Conservation (phyloP, 2,113 vertebrate genomes). For the Falco punctatus region DNA sequence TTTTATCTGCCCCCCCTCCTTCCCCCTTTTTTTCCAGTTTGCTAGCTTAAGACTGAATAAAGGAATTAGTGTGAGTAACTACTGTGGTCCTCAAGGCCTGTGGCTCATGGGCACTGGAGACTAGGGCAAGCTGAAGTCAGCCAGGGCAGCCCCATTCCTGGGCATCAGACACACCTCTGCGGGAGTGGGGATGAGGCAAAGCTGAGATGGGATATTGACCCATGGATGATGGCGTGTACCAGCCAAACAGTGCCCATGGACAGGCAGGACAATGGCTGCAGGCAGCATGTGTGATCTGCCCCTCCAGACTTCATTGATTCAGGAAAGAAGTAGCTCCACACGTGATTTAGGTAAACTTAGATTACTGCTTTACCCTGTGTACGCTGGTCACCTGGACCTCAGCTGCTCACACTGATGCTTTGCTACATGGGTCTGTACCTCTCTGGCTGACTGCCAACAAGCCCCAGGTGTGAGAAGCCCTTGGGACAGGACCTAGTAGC, state of each 20-base stretch:
- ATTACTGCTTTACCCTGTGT: not conserved
- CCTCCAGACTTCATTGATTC: not conserved
- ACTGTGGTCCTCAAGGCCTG: not conserved
- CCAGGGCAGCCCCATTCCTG: not conserved
- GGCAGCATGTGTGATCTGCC: fast-evolving
- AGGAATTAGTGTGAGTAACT: not conserved
- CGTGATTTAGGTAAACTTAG: not conserved
- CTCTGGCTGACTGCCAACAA: not conserved
- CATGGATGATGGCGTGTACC: fast-evolving
- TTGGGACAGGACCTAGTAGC: not conserved
- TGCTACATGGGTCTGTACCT: not conserved
- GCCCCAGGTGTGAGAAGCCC: not conserved
- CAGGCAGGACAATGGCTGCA: fast-evolving
- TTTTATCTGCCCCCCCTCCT: too few species aligned
- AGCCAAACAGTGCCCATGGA: not conserved
- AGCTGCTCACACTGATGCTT: not conserved
- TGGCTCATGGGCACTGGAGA: fast-evolving
- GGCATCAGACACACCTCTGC: not conserved
- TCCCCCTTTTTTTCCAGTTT: not conserved
- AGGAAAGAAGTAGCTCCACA: not conserved
- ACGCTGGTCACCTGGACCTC: not conserved
- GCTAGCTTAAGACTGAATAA: not conserved
- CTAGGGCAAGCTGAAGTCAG: not conserved
- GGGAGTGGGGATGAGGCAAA: fast-evolving
- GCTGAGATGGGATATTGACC: fast-evolving